Evolutionary conservation across 1,140 invertebrate species (phyloP).

Genomic region (Globodera ellingtonae): DNA sequence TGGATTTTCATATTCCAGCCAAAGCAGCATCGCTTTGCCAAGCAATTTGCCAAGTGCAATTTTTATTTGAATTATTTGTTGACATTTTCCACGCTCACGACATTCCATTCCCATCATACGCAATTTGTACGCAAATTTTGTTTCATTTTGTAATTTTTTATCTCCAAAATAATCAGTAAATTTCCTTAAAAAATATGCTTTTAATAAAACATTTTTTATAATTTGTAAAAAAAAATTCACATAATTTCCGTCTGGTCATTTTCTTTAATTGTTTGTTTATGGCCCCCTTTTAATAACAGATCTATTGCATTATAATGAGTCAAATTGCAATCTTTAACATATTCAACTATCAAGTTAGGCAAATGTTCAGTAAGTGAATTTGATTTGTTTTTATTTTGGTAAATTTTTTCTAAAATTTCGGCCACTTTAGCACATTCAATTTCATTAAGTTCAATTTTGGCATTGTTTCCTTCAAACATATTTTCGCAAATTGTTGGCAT

Average conservation of each 20-base stretch:
- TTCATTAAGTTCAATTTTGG: too few relatives aligned
- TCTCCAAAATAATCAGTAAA: background rate
- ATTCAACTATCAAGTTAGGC: background rate
- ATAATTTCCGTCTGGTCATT: too few relatives aligned
- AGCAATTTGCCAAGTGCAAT: too few relatives aligned
- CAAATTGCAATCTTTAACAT: background rate
- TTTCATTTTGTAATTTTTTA: background rate
- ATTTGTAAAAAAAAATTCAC: too few relatives aligned
- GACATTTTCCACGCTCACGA: too few relatives aligned
- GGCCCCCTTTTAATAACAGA: background rate
- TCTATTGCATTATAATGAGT: background rate
- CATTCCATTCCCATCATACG: too few relatives aligned
- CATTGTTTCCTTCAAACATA: too few relatives aligned
- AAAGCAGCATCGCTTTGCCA: too few relatives aligned
- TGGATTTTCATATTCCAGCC: too few relatives aligned
- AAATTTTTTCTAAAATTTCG: background rate
- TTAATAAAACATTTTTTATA: background rate
- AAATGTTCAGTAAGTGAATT: background rate
- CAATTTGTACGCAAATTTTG: slow-evolving; percentile 1
- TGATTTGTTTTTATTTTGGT: background rate
- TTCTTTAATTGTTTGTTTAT: background rate
- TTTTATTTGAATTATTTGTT: too few relatives aligned
- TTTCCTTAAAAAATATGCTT: background rate
- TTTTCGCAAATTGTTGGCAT: too few relatives aligned
- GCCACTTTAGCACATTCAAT: too few relatives aligned